Evolutionary conservation across 2,888 invertebrate species (phyloP).

Genomic region (Catocala nupta): DNA sequence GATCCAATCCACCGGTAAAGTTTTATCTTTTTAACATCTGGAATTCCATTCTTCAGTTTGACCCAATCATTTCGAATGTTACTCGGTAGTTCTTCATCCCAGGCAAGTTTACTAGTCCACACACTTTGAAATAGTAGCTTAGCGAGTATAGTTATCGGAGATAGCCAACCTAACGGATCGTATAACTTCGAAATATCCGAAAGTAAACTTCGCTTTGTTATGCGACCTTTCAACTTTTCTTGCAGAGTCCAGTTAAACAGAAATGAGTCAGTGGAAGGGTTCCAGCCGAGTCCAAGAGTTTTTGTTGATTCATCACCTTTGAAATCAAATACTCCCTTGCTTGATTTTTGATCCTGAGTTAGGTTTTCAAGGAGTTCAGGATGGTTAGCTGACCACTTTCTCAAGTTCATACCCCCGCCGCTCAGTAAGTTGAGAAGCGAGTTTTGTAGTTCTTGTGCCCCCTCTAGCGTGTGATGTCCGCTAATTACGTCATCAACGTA

Average conservation of each 20-base stretch:
- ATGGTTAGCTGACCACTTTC: conserved; percentile 6
- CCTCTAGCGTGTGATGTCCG: too few species aligned
- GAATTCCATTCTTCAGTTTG: conserved; percentile 3
- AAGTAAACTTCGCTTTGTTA: conserved; percentile 26
- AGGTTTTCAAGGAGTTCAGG: conserved; percentile 1
- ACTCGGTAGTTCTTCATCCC: neutral
- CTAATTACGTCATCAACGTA: too few species aligned
- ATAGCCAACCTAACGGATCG: conserved; percentile 10
- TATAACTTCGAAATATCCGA: conserved; percentile 14
- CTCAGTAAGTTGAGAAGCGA: neutral
- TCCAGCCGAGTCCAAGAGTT: conserved; percentile 29
- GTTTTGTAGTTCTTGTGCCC: accelerated
- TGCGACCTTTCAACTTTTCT: neutral
- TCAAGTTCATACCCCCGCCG: conserved; percentile 4
- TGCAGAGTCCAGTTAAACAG: conserved; percentile 23
- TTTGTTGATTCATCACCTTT: conserved; percentile 13
- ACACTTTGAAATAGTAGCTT: conserved; percentile 6
- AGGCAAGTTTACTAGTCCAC: neutral
- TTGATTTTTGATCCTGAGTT: conserved; percentile 2
- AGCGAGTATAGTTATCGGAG: neutral
- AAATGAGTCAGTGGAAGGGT: conserved; percentile 21
- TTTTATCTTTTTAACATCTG: neutral
- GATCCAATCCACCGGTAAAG: conserved; percentile 3
- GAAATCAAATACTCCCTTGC: conserved; percentile 23
- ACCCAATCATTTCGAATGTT: neutral